Base-by-base conservation (phyloP, 2,113 vertebrate species). In the Cyphomyrus discorhynchus region DNA sequence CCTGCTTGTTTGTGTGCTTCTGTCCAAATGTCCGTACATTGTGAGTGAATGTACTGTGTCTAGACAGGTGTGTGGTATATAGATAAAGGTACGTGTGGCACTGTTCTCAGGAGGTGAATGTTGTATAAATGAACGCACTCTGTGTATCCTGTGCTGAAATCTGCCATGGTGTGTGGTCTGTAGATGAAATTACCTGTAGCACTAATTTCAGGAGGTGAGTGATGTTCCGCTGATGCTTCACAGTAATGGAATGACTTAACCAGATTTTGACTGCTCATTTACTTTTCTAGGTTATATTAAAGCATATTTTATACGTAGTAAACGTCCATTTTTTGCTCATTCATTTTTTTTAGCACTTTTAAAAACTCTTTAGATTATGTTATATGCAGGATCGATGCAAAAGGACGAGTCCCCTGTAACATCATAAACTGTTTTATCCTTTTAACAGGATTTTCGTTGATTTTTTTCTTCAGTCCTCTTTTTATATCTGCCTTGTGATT, bases 401-500 rank as follows among this genome's bases (percentile, higher is more conserved):
- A 77, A 86, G 15, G 85, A 86, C 47, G 56, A 50, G 89, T 91
- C 92, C 90, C 89, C 66, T 86, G 66, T 90, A 70, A 90, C 85
- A 45, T 91, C 62, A 91, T 91, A 89, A 90, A 90, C 47, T 87
- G 85, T 87, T 85, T 93, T 91, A 92, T 92, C 90, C 91, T 92
- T 91, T 94, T 90, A 83, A 93, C 92, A 91, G 92, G 91, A 80
- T 92, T 90, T 91, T 90, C 86, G 89, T 91, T 91, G 74, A 87
- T 91, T 82, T 88, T 89, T 82, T 88, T 89, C 91, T 92, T 92
- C 92, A 93, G 91, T 92, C 92, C 92, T 90, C 66, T 92, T 93
- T 84, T 89, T 93, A 91, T 92, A 90, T 91, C 89, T 90, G 85
- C 53, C 66, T 91, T 93, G 93, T 93, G 90, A 93, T 92, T 93